Evolutionary conservation across 2,113 vertebrate species (phyloP).

Genomic region (Amazona guildingii): DNA sequence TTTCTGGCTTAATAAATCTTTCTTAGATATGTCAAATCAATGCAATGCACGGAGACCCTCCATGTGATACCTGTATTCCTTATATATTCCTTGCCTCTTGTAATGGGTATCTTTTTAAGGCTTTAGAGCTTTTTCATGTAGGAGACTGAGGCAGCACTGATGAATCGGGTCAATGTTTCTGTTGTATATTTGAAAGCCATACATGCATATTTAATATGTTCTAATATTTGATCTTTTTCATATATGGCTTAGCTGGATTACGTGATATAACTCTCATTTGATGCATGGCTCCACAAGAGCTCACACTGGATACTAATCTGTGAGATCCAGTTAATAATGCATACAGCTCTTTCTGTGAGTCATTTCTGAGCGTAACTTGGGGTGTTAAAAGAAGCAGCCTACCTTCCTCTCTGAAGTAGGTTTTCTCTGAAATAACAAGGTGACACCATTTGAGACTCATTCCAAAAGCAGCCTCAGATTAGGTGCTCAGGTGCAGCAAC

Average conservation of each 20-base stretch:
- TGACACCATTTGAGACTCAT: background rate
- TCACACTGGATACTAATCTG: background rate
- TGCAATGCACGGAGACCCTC: background rate
- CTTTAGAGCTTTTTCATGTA: background rate
- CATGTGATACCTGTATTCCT: background rate
- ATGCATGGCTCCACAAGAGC: background rate
- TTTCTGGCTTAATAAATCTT: background rate
- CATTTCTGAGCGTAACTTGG: background rate
- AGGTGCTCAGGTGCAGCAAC: background rate
- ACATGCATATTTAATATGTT: background rate
- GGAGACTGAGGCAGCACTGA: background rate
- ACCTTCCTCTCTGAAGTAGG: background rate
- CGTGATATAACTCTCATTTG: background rate
- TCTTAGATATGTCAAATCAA: background rate
- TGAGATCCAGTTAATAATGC: background rate
- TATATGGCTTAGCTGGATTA: background rate
- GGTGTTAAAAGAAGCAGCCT: background rate
- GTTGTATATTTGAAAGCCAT: background rate
- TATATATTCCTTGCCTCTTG: background rate
- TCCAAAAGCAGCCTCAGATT: background rate
- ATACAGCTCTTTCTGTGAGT: background rate
- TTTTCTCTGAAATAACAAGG: conserved; percentile 25
- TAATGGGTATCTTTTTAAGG: background rate
- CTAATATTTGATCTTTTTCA: conserved; percentile 32
- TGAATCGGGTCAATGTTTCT: background rate